phyloP scores from a whole-genome alignment of 2,797 vertebrate genomes.

The Pipistrellus pygmaeus region DNA sequence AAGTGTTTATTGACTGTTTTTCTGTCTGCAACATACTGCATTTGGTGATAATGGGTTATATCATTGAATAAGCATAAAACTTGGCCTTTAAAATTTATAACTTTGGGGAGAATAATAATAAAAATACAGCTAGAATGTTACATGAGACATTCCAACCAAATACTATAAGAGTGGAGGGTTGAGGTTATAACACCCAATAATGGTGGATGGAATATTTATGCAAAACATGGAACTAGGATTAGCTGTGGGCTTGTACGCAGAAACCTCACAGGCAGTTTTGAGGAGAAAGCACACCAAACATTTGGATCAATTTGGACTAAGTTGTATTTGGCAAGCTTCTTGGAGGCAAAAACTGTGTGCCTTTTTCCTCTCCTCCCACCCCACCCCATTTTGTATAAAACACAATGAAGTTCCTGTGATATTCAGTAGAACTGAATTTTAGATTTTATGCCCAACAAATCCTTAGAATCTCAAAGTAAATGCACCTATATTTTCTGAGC shows the following conservation, averaged over 20 bases:
- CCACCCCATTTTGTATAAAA: neutral
- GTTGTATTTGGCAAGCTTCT: neutral
- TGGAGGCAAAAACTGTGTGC: neutral
- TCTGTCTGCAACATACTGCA: neutral
- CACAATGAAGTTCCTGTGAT: neutral
- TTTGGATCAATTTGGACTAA: neutral
- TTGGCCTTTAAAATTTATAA: neutral
- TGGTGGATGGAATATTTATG: neutral
- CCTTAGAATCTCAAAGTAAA: neutral
- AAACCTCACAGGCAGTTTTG: neutral
- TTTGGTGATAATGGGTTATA: neutral
- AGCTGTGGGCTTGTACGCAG: neutral
- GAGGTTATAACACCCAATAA: neutral
- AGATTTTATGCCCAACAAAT: neutral
- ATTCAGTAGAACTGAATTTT: neutral
- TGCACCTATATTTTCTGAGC: neutral
- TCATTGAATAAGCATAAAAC: neutral
- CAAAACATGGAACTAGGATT: neutral
- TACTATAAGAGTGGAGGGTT: rapidly evolving
- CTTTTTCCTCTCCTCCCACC: rapidly evolving
- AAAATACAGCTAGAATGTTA: neutral
- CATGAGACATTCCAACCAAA: neutral
- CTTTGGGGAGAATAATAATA: neutral
- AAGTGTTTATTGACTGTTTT: neutral
- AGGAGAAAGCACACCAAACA: neutral